These are phyloP conservation scores for Cyprinodon tularosa DNA, from an alignment of 2,113 vertebrate genomes.

Conservation along the genomic window DNA sequence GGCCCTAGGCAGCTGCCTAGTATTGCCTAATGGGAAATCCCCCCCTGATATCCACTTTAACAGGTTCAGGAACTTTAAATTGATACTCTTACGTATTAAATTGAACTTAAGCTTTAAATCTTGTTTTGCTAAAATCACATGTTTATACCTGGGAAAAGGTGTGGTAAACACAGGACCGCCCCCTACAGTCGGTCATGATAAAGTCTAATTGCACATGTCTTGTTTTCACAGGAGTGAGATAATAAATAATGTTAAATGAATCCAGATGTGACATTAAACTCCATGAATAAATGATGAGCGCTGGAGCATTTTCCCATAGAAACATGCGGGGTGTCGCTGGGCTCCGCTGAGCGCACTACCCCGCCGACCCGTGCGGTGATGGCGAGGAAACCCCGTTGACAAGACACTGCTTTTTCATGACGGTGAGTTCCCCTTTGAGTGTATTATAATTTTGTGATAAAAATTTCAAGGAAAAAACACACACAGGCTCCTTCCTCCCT, in stretches of 20 bases:
- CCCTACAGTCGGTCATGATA: conserved; percentile 59
- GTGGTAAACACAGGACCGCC: conserved; percentile 73
- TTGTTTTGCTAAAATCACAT: background rate
- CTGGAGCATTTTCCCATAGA: conserved; percentile 13
- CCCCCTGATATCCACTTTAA: no score
- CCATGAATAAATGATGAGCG: background rate
- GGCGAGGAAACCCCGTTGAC: conserved; percentile 99
- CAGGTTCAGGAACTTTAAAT: no score
- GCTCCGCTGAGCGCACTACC: conserved; percentile 73
- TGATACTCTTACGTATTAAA: background rate
- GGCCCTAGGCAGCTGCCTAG: no score
- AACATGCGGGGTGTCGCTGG: conserved; percentile 5
- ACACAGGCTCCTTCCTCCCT: conserved; percentile 94
- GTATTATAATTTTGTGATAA: conserved; percentile 99
- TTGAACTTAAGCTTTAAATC: background rate
- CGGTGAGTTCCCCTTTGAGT: conserved; percentile 99
- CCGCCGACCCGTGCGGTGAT: conserved; percentile 97
- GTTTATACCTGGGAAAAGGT: conserved; percentile 57
- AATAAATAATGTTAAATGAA: background rate
- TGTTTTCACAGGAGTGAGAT: background rate
- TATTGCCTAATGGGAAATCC: no score
- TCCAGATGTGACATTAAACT: background rate
- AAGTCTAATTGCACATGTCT: conserved; percentile 38
- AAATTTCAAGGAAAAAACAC: conserved; percentile 99
- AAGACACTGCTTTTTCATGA: conserved; percentile 99